phyloP scores from a whole-genome alignment of 2,797 vertebrate genomes.

The Tachyglossus aculeatus region DNA sequence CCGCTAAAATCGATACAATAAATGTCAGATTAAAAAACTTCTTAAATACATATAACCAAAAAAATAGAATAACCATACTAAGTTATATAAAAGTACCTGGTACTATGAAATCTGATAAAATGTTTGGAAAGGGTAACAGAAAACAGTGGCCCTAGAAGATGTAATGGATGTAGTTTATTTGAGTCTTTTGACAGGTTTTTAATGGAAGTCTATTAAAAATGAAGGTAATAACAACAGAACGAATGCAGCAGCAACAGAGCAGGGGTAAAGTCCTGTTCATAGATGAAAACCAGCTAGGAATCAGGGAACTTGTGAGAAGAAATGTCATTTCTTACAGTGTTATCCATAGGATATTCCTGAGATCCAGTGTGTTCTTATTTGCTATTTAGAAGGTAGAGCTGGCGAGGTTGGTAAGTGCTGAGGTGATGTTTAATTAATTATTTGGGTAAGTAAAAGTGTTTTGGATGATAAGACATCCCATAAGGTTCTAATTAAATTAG shows the following conservation, averaged over 20 bases:
- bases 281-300: neutral
- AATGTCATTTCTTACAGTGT: no score
- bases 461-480: neutral
- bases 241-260: neutral
- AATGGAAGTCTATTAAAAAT: neutral
- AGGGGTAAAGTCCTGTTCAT: neutral
- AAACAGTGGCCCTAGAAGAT: neutral
- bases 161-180: rapidly evolving
- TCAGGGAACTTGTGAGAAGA: no score
- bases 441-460: neutral
- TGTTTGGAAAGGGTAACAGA: neutral
- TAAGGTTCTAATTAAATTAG: neutral
- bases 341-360: neutral
- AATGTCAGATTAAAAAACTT: neutral
- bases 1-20: neutral
- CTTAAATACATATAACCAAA: neutral
- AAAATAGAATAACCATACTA: neutral
- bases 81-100: neutral
- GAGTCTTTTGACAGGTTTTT: neutral
- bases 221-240: neutral
- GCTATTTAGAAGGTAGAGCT: neutral
- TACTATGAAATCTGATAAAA: neutral
- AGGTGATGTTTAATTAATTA: neutral
- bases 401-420: neutral
- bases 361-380: neutral